These are phyloP conservation scores for Cynodonichthys magdalenae DNA, from an alignment of 2,797 vertebrate species.

Conservation along the genomic window DNA sequence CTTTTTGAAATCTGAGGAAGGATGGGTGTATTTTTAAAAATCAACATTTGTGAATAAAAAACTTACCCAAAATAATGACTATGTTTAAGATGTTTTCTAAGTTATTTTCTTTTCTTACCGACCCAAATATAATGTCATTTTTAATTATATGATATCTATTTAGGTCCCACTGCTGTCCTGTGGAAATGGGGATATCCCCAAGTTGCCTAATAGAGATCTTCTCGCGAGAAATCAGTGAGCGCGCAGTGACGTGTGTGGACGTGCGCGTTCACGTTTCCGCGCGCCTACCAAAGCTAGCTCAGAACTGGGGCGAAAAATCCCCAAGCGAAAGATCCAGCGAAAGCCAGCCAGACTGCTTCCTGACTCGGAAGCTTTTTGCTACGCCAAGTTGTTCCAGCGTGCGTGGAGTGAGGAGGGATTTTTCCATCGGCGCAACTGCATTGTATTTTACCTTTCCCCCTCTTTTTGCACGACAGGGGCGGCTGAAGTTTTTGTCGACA, in stretches of 20 bases:
- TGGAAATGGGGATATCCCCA: slow-evolving; percentile 40
- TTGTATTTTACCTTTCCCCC: background rate
- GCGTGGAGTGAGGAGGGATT: slow-evolving; percentile 36
- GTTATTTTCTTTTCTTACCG: no score
- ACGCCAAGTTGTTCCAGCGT: slow-evolving; percentile 51
- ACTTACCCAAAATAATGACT: no score
- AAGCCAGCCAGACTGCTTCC: slow-evolving; percentile 49
- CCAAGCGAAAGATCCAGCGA: slow-evolving; percentile 51
- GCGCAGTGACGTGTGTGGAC: slow-evolving; percentile 44
- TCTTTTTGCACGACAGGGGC: slow-evolving; percentile 23
- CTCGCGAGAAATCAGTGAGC: slow-evolving; percentile 71
- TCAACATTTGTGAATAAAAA: no score
- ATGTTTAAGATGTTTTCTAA: no score
- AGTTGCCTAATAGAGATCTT: slow-evolving; percentile 22
- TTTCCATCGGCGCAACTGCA: slow-evolving; percentile 37
- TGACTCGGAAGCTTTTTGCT: slow-evolving; percentile 22
- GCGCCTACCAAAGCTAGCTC: slow-evolving; percentile 31
- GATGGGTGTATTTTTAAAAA: no score
- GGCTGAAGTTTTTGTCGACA: slow-evolving; percentile 5
- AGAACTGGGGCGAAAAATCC: slow-evolving; percentile 53
- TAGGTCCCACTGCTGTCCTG: slow-evolving; percentile 10
- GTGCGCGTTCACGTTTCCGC: slow-evolving; percentile 54
- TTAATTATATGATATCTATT: no score
- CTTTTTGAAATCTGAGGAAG: no score
- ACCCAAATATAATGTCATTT: no score